phyloP scores from a whole-genome alignment of 1,140 invertebrate genomes.

The Drosophila gunungcola region DNA sequence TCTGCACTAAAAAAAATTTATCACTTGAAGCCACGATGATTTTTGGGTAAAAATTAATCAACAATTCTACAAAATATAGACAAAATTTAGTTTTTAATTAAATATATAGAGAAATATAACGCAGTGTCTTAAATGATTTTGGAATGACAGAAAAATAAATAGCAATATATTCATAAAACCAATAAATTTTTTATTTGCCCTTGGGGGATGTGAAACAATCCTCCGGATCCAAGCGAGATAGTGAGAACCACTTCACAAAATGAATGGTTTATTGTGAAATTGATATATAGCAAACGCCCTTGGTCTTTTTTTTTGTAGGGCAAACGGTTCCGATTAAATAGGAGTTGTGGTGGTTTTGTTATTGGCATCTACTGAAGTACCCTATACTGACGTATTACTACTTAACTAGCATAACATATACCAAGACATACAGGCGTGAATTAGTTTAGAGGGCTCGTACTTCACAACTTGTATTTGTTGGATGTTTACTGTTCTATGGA shows the following conservation, averaged over 20 bases:
- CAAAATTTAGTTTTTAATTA: too few relatives aligned
- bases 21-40: too few relatives aligned
- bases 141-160: background rate
- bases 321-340: slow-evolving; percentile 22
- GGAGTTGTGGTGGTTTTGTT: slow-evolving; percentile 2
- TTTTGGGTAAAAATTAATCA: too few relatives aligned
- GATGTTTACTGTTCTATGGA: slow-evolving; percentile 14
- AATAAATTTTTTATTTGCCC: slow-evolving; percentile 3
- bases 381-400: slow-evolving; percentile 7
- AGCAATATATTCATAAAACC: background rate
- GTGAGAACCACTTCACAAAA: slow-evolving; percentile 23
- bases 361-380: slow-evolving; percentile 6
- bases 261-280: slow-evolving; percentile 29
- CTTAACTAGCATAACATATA: slow-evolving; percentile 32
- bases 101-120: too few relatives aligned
- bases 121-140: too few relatives aligned
- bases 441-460: slow-evolving; percentile 25
- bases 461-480: background rate
- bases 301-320: slow-evolving; percentile 28
- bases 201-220: slow-evolving; percentile 10
- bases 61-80: too few relatives aligned
- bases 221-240: slow-evolving; percentile 17
- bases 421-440: too few relatives aligned
- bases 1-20: too few relatives aligned
- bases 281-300: slow-evolving; percentile 30